Evolutionary conservation across 2,797 vertebrate species (phyloP), one percentile per base, ranked within the genome.

Genomic region (Antennarius maculatus): DNA sequence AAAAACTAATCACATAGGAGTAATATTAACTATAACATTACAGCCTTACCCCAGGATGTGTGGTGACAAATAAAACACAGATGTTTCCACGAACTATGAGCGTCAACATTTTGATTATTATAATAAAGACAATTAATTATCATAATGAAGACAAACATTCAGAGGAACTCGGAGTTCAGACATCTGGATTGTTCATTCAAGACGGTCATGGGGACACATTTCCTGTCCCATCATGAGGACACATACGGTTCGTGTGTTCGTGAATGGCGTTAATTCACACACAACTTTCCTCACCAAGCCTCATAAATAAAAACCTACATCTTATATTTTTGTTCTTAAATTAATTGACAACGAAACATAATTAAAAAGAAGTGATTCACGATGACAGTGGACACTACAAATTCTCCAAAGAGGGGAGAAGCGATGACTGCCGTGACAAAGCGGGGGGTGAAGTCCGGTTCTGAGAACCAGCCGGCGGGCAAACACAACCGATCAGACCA

Each of bases 121-220:
- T 6, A 11, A 12, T 17, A 2, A 39, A 29, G 0, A 15, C 1
- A 12, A 42, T 39, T 28, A 1, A 47, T 53, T 0, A 11, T 0
- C 0, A 42, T 53, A 2, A 18, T 7, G 0, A 41, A 14, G 43
- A 46, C 8, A 31, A 46, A 12, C 66, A 71, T 16, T 9, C 13
- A 66, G 27, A 49, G 45, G 15, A 7, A 34, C 42, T 46, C n/a
- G 4, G 41, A 31, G 62, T 54, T 42, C 1, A 34, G 23, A 7
- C 23, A 59, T 41, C 50, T 8, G 71, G 28, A 48, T 42, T 9
- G 12, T 13, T 51, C 17, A 53, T 41, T 45, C 42, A 46, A 46
- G 4, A 62, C 31, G 60, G 72, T 54, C 17, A 37, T 6, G 18
- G 0, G 47, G n/a, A 51, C 73, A 54, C 39, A 67, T 15, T 54